Conservation (phyloP, 2,113 vertebrate species). For the Diadophis punctatus region DNA sequence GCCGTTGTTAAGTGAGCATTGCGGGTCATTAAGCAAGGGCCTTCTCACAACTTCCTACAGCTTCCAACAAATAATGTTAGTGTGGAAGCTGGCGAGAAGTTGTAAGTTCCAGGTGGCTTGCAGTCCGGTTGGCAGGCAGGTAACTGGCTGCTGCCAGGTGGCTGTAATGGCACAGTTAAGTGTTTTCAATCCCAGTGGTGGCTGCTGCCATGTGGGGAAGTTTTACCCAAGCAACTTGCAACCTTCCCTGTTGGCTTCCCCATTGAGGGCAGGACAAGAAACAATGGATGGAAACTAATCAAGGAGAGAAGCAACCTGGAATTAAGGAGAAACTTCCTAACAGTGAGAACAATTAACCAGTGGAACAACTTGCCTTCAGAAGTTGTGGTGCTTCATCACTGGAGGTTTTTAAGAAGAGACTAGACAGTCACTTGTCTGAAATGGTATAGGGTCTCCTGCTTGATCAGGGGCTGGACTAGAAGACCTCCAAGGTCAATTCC, state of each 20-base stretch:
- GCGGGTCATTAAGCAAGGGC: neutral
- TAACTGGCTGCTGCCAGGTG: neutral
- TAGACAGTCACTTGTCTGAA: too few relatives aligned
- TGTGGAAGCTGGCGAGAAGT: neutral
- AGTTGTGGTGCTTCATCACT: too few relatives aligned
- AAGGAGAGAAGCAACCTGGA: too few relatives aligned
- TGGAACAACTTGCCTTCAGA: too few relatives aligned
- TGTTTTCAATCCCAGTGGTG: neutral
- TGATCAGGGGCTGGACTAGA: too few relatives aligned
- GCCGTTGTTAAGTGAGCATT: neutral
- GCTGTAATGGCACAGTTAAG: neutral
- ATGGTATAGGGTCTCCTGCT: too few relatives aligned
- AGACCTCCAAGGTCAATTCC: too few relatives aligned
- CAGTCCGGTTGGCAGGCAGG: neutral
- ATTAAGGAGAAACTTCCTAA: too few relatives aligned
- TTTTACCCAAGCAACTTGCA: neutral
- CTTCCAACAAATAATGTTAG: neutral
- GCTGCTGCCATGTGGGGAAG: neutral
- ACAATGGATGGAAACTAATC: too few relatives aligned
- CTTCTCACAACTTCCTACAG: neutral
- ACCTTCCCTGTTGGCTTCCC: neutral
- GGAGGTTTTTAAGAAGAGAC: too few relatives aligned
- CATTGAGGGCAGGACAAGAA: neutral
- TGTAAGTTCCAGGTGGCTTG: neutral
- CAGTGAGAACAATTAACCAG: too few relatives aligned